These are phyloP conservation scores for Oreochromis spilurus DNA, from an alignment of 2,113 vertebrate species.

Conservation along the genomic window DNA sequence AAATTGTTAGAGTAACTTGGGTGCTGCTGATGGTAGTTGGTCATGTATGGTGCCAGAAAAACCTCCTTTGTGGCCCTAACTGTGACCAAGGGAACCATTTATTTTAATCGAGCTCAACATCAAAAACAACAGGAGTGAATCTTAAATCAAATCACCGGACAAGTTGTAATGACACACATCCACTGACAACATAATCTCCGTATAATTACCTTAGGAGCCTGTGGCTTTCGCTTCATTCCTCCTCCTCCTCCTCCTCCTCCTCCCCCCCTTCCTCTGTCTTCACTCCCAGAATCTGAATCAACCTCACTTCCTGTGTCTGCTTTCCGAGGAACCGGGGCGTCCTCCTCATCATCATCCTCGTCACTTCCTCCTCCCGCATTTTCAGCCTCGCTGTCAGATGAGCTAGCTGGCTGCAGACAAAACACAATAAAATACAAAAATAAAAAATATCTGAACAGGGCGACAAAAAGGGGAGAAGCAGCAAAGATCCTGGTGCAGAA, in stretches of 20 bases:
- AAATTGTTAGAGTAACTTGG: neutral
- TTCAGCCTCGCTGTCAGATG: constrained; percentile 88
- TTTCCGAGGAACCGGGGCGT: constrained; percentile 73
- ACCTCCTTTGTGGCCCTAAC: neutral
- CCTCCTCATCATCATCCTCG: constrained; percentile 57
- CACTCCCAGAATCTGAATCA: constrained; percentile 84
- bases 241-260: constrained; percentile 29
- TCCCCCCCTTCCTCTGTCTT: constrained; percentile 74
- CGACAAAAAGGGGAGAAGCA: neutral
- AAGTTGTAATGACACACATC: neutral
- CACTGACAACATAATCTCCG: neutral
- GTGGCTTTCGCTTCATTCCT: constrained; percentile 72
- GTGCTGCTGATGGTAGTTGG: neutral
- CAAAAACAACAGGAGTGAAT: neutral
- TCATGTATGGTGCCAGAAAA: neutral
- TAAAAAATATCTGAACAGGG: neutral
- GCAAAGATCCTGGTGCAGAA: neutral
- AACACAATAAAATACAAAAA: neutral
- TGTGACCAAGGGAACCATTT: neutral
- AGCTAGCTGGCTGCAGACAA: constrained; percentile 78
- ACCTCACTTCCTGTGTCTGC: constrained; percentile 74
- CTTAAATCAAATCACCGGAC: neutral
- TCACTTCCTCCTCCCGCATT: constrained; percentile 74
- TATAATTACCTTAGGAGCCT: constrained; percentile 63
- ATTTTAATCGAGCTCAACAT: neutral